Evolutionary conservation across 1,140 invertebrate genomes (phyloP).

Genomic region (Drosophila bifasciata): DNA sequence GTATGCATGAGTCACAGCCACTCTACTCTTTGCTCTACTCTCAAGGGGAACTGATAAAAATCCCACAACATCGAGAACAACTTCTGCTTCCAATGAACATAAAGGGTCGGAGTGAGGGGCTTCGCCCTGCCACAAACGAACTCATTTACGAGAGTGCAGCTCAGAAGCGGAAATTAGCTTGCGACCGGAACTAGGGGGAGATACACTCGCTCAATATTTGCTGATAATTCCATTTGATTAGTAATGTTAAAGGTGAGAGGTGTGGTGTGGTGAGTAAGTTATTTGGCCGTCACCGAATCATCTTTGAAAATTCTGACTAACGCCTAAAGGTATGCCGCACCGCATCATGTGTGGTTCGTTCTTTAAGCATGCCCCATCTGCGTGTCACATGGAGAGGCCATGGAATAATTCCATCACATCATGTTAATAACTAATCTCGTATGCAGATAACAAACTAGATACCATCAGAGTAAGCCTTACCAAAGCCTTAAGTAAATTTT

Average conservation of each 20-base stretch:
- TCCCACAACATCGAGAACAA: slow-evolving; percentile 33
- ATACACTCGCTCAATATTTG: slow-evolving; percentile 19
- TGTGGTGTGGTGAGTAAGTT: not conserved
- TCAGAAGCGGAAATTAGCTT: slow-evolving; percentile 39
- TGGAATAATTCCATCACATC: not conserved
- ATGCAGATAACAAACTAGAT: slow-evolving; percentile 28
- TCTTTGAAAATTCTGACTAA: not conserved
- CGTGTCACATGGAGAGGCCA: no score
- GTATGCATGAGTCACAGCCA: slow-evolving; percentile 22
- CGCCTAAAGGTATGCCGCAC: slow-evolving; percentile 17
- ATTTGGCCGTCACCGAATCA: not conserved
- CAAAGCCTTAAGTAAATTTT: slow-evolving; percentile 31
- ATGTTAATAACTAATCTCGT: not conserved
- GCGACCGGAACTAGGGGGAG: slow-evolving; percentile 40
- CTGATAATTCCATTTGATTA: slow-evolving; percentile 18
- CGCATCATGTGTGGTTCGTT: not conserved
- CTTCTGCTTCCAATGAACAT: slow-evolving; percentile 33
- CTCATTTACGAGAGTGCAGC: slow-evolving; percentile 11
- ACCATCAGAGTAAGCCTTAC: not conserved
- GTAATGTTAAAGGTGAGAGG: not conserved
- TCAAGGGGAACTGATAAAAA: slow-evolving; percentile 70
- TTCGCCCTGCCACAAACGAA: slow-evolving; percentile 28
- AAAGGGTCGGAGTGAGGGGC: not conserved
- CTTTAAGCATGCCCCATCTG: no score
- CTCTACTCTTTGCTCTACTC: slow-evolving; percentile 28